Evolutionary conservation across 2,797 vertebrate species (phyloP), one percentile per base, ranked within the genome.

Genomic region (Diglossa cyanea): DNA sequence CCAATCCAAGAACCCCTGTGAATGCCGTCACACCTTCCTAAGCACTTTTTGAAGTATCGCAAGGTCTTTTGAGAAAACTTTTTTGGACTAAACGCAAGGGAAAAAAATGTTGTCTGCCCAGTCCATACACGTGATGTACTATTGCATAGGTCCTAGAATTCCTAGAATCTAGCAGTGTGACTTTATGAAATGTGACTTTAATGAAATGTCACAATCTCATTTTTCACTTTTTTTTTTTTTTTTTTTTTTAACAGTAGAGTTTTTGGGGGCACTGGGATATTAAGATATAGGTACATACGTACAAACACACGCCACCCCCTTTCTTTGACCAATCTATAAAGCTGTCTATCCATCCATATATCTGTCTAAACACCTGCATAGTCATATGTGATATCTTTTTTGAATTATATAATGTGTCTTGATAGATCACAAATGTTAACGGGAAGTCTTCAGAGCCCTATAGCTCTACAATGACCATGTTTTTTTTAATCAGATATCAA

Each of bases 251-350:
- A 7, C 3, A 24, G 20, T 30, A 67, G 17, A n/a, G 5, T 51
- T 42, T 17, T 10, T 11, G 33, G 7, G 2, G 9, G 15, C n/a
- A 42, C 24, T 0, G 3, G 35, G 14, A 66, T 83, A n/a, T 17
- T 40, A 25, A 9, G 3, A 31, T 51, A 48, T 26, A 33, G 16
- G 15, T 5, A 23, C 2, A 24, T 4, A 19, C 1, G 13, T 2
- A 40, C 4, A 54, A 26, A 58, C 4, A 8, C 4, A 13, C 21
- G 53, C 7, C 5, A 53, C 2, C 3, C 3, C 47, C 14, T 62
- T 2, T 39, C 51, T 72, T 11, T 45, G 30, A 48, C 6, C 8
- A 12, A 28, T 48, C 17, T 20, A 24, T 20, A 10, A 39, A 9
- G 7, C 21, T 60, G 25, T 30, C 19, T 58, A 12, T 61, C 11